These are phyloP conservation scores for Mythimna vitellina DNA, from an alignment of 2,888 invertebrate species.

Conservation along the genomic window DNA sequence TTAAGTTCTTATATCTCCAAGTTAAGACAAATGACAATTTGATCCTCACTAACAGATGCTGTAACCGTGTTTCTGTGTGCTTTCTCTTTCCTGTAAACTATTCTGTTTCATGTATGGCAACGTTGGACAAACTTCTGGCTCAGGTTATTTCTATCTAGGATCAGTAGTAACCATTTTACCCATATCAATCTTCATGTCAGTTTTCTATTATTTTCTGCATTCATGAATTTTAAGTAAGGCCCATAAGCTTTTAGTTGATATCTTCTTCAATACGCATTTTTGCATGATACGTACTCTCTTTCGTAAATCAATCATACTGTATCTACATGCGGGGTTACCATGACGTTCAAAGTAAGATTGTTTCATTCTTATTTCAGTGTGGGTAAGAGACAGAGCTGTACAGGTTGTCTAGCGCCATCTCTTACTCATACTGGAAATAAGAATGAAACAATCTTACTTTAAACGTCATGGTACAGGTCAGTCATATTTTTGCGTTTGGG, in stretches of 20 bases:
- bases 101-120: slow-evolving; percentile 61
- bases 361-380: no score
- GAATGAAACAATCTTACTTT: no score
- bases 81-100: slow-evolving; percentile 53
- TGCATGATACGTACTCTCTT: slow-evolving; percentile 30
- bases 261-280: slow-evolving; percentile 9
- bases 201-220: slow-evolving; percentile 21
- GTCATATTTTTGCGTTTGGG: neutral
- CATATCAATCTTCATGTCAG: slow-evolving; percentile 16
- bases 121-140: slow-evolving; percentile 59
- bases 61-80: slow-evolving; percentile 18
- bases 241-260: slow-evolving; percentile 31
- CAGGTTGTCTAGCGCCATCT: no score
- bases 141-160: slow-evolving; percentile 49
- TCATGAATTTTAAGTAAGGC: slow-evolving; percentile 1
- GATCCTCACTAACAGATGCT: neutral
- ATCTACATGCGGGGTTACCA: no score
- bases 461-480: no score
- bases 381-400: no score
- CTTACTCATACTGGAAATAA: no score
- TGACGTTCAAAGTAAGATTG: no score
- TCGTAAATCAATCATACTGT: neutral
- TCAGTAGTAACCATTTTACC: slow-evolving; percentile 47
- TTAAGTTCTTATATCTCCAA: neutral
- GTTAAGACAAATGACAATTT: neutral